A percentile compares a stretch with the other conserved stretches of the same genome.
Conservation (phyloP, 2,113 vertebrate genomes). For the Hydropotes inermis region DNA sequence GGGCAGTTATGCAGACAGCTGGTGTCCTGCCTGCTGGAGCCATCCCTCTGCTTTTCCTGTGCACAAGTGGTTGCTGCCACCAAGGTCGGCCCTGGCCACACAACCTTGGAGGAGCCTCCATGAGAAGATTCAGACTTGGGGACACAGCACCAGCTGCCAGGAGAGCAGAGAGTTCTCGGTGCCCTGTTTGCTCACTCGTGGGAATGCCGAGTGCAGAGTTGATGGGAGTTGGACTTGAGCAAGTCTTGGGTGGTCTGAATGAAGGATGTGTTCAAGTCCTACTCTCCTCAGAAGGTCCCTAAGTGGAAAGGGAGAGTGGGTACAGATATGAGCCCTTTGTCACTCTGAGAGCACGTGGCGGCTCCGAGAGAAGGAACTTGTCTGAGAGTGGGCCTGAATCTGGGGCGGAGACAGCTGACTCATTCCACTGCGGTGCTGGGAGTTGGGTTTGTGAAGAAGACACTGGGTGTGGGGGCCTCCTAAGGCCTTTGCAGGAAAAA, state of each 20-base stretch:
- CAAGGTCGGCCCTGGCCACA: too few species aligned
- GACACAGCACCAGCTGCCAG: neutral
- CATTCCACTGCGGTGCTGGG: neutral
- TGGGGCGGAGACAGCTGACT: neutral
- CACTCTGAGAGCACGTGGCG: fast-evolving
- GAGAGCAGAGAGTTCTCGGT: neutral
- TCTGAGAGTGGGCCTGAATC: neutral
- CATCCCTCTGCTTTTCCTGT: neutral
- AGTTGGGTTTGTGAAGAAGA: neutral
- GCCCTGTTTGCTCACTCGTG: fast-evolving
- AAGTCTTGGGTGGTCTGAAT: neutral
- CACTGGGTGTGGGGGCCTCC: too few species aligned
- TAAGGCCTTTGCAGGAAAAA: neutral
- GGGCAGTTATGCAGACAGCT: neutral
- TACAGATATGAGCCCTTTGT: neutral
- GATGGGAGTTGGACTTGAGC: neutral
- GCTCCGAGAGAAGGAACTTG: neutral
- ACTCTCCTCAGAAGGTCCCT: neutral
- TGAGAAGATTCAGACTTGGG: neutral
- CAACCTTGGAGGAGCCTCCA: neutral
- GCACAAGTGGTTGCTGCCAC: neutral
- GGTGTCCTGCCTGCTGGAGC: neutral
- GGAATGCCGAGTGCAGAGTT: neutral
- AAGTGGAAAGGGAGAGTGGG: neutral
- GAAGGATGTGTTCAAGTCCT: neutral